Conservation (phyloP, 2,888 invertebrate genomes). For the Euphydryas editha region DNA sequence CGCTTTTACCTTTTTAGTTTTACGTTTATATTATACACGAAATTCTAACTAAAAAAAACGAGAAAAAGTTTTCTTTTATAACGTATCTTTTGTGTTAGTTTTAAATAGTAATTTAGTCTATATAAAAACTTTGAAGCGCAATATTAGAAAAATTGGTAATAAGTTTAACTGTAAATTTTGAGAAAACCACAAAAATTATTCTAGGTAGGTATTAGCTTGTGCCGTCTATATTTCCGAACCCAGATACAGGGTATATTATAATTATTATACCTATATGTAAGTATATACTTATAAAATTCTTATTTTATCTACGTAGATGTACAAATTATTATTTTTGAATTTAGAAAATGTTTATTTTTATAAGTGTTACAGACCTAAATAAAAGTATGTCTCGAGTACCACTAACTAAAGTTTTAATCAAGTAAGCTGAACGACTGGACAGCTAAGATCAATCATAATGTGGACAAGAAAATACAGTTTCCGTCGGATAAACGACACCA, state of each 20-base stretch:
- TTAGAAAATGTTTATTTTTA: not conserved
- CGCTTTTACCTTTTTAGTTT: not conserved
- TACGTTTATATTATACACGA: not conserved
- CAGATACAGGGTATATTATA: too few relatives aligned
- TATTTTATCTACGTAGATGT: not conserved
- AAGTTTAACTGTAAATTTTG: too few relatives aligned
- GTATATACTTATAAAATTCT: not conserved
- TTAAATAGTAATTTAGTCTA: too few relatives aligned
- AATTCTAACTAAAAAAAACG: too few relatives aligned
- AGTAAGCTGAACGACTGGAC: slow-evolving; percentile 11
- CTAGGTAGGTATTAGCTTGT: not conserved
- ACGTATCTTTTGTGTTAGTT: too few relatives aligned
- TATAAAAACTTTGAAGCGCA: too few relatives aligned
- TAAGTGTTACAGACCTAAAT: not conserved
- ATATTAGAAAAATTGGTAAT: too few relatives aligned
- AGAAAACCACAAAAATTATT: too few relatives aligned
- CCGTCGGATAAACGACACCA: slow-evolving; percentile 13
- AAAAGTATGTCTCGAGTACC: not conserved
- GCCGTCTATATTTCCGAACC: not conserved
- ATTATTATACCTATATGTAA: too few relatives aligned
- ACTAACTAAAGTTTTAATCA: slow-evolving; percentile 25
- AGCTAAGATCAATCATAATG: slow-evolving; percentile 28
- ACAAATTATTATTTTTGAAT: not conserved
- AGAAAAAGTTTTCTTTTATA: too few relatives aligned
- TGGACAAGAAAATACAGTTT: slow-evolving; percentile 13